Evolutionary conservation across 2,888 invertebrate genomes (phyloP), one percentile per base, ranked within the genome.

Genomic region (Uropetala carovei): DNA sequence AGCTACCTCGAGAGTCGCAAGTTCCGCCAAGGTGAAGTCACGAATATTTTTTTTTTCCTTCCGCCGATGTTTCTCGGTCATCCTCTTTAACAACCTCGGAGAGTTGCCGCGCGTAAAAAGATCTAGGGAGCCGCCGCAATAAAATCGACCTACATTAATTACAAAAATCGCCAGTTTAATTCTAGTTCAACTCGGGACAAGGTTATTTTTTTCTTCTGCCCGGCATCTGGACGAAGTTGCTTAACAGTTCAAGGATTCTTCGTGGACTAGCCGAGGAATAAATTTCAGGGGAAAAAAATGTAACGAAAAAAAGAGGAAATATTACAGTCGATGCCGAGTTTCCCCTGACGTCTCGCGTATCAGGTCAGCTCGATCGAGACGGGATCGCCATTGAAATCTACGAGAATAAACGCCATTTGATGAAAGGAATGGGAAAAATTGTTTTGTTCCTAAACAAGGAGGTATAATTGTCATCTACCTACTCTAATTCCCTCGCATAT

Each of bases 121-220:
- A 75, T 68, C 68, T 22, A n/a, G 27, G 27, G 75, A 75, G 22
- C 75, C 75, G 75, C 75, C 22, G 75, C 75, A 27, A 75, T 75
- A 75, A 75, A 75, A 75, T 75, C 75, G 75, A 75, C 75, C 75
- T 75, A 75, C 75, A 75, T 75, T 75, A 75, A 75, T 75, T 75
- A 27, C 75, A 27, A 75, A 43, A 75, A 27, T 27, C 75, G 22
- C 75, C 75, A 27, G 75, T 75, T 75, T 75, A 75, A 75, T 75
- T 75, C 75, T 75, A 75, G 75, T 75, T 27, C 75, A 75, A 13
- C 22, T 13, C 22, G 75, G 16, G 75, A 27, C 13, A 75, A 27
- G 75, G 10, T 75, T 27, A 75, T 18, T 75, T 75, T 75, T 75
- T 75, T n/a, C n/a, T 75, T 11, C 75, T 27, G 75, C 75, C 11